Conservation (phyloP, 2,888 invertebrate genomes). For the Theodoxus fluviatilis region DNA sequence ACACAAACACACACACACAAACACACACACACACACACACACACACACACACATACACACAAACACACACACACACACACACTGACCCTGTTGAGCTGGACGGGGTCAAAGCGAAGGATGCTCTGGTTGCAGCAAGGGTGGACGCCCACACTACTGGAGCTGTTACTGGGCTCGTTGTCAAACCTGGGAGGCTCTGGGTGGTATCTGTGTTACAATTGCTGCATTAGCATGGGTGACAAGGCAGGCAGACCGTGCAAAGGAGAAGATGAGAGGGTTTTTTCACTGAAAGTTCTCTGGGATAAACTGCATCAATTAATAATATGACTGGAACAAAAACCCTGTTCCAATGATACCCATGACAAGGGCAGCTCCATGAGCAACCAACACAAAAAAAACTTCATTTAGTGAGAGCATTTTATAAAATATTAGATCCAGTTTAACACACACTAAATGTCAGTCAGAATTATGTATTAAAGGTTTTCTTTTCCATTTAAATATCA, state of each 20-base stretch:
- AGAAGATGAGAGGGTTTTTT: too few relatives aligned
- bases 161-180: conserved; percentile 42
- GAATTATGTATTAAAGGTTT: too few relatives aligned
- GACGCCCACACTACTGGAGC: conserved; percentile 60
- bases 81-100: conserved; percentile 57
- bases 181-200: conserved; percentile 63
- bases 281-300: too few relatives aligned
- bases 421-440: too few relatives aligned
- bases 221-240: too few relatives aligned
- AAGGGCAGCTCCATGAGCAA: neutral
- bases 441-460: too few relatives aligned
- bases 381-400: neutral
- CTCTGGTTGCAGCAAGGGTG: conserved; percentile 89
- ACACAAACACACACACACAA: neutral
- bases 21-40: neutral
- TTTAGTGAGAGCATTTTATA: too few relatives aligned
- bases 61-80: neutral
- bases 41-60: neutral
- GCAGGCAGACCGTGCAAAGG: too few relatives aligned
- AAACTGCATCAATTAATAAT: too few relatives aligned
- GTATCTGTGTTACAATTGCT: too few relatives aligned
- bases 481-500: too few relatives aligned
- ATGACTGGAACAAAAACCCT: neutral
- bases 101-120: conserved; percentile 80
- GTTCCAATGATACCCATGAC: neutral